Percentiles rank a stretch among this genome's conserved stretches.
phyloP scores from a whole-genome alignment of 30 jellyfish, hydroid and myxozoan species.

The Aurelia coerulea region DNA sequence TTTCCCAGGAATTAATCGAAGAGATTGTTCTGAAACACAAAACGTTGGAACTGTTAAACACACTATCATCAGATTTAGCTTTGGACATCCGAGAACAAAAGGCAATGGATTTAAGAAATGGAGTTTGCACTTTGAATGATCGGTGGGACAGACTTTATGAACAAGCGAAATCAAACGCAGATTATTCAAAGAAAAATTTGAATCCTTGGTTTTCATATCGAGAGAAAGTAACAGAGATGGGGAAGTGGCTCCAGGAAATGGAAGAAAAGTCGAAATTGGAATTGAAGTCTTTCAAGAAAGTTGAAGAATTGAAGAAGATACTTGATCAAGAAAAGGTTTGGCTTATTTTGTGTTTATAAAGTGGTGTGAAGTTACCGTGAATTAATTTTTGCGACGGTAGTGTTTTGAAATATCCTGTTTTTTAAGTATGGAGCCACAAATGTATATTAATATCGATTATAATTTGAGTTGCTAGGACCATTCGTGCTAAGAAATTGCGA shows the following conservation, averaged over 20 bases:
- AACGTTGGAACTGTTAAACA: slow-evolving; percentile 43
- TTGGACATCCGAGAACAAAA: slow-evolving; percentile 58
- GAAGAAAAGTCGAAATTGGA: slow-evolving; percentile 17
- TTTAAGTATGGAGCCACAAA: too few species aligned
- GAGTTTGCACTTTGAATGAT: slow-evolving; percentile 65
- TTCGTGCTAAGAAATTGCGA: too few species aligned
- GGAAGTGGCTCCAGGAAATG: slow-evolving; percentile 51
- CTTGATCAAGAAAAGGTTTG: slow-evolving; percentile 54
- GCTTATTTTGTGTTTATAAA: background rate
- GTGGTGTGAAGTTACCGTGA: background rate
- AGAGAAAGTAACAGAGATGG: slow-evolving; percentile 56
- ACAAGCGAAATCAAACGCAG: slow-evolving; percentile 66
- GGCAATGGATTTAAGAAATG: slow-evolving; percentile 72
- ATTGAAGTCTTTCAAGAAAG: slow-evolving; percentile 1
- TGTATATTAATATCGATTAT: too few species aligned
- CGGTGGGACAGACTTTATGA: slow-evolving; percentile 86
- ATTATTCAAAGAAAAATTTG: slow-evolving; percentile 55
- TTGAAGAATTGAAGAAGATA: slow-evolving; percentile 29
- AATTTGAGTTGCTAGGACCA: too few species aligned
- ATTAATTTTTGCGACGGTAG: too few species aligned
- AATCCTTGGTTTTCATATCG: slow-evolving; percentile 79
- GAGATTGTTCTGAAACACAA: slow-evolving; percentile 59
- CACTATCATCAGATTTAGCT: slow-evolving; percentile 35
- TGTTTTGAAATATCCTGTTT: too few species aligned
- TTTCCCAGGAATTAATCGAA: slow-evolving; percentile 57